phyloP scores from a whole-genome alignment of 2,113 vertebrate species.

The Oreocharis arfaki region DNA sequence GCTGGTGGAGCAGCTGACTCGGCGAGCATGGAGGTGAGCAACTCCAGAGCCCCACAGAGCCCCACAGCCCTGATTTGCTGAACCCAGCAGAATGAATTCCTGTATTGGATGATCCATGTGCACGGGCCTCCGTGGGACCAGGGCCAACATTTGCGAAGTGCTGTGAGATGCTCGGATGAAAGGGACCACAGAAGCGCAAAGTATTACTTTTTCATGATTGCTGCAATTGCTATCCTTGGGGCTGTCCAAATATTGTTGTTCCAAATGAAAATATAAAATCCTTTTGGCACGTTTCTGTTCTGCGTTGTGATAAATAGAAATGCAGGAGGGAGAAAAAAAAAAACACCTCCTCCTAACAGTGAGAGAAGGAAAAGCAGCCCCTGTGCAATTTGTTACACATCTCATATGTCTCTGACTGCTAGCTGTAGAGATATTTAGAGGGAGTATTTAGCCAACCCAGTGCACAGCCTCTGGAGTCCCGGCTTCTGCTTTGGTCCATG shows the following conservation, averaged over 20 bases:
- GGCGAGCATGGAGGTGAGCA: background rate
- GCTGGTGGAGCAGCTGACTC: conserved; percentile 25
- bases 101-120: background rate
- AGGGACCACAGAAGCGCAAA: background rate
- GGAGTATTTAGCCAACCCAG: conserved; percentile 7
- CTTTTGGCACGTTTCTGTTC: conserved; percentile 10
- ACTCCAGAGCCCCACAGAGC: background rate
- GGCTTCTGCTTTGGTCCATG: conserved; percentile 31
- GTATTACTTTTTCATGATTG: conserved; percentile 53
- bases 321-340: background rate
- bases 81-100: background rate
- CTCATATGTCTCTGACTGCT: conserved; percentile 35
- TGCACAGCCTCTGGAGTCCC: conserved; percentile 12
- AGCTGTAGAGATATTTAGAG: conserved; percentile 25
- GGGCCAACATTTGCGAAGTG: background rate
- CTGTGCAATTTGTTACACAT: conserved; percentile 52
- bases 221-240: conserved; percentile 6
- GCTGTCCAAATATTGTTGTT: conserved; percentile 34
- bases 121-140: background rate
- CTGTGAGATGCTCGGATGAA: conserved; percentile 9
- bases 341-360: background rate
- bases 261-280: conserved; percentile 13
- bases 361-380: conserved; percentile 22
- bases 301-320: background rate
- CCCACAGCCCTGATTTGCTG: background rate